Conservation (phyloP, 2,888 invertebrate genomes). For the Periphyllus acericola region DNA sequence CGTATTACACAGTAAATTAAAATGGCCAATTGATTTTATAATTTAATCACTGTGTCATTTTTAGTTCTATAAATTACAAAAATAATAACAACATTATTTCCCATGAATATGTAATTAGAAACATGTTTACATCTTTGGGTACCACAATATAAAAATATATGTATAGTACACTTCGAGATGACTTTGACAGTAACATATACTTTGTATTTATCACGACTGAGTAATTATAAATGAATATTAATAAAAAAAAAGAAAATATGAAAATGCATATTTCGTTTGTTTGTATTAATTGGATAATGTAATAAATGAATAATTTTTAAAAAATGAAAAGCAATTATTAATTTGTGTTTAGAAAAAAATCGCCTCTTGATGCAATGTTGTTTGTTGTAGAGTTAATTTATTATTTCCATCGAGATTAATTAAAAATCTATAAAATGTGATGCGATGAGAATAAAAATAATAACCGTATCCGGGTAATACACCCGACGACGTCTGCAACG, state of each 20-base stretch:
- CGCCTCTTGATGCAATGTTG: not conserved
- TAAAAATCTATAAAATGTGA: too few relatives aligned
- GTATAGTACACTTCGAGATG: slow-evolving; percentile 12
- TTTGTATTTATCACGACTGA: not conserved
- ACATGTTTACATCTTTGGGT: not conserved
- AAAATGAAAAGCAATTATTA: slow-evolving; percentile 6
- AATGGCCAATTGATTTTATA: slow-evolving; percentile 40
- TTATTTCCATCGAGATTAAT: too few relatives aligned
- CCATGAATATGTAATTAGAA: slow-evolving; percentile 53
- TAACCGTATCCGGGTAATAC: not conserved
- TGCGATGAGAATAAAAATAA: not conserved
- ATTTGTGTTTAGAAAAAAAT: not conserved
- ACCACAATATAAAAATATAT: not conserved
- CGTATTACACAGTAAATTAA: slow-evolving; percentile 13
- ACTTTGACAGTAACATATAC: slow-evolving; percentile 40
- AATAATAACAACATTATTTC: slow-evolving; percentile 52
- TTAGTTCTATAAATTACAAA: slow-evolving; percentile 22
- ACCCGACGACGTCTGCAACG: not conserved
- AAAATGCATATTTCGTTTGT: not conserved
- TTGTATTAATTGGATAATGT: slow-evolving; percentile 32
- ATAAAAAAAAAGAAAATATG: slow-evolving; percentile 2
- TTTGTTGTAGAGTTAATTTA: too few relatives aligned
- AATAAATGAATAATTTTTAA: slow-evolving; percentile 9
- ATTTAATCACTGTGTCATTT: slow-evolving; percentile 45
- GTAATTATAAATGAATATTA: slow-evolving; percentile 43